Conservation (phyloP, 2,888 invertebrate genomes). For the Mimachlamys varia region DNA sequence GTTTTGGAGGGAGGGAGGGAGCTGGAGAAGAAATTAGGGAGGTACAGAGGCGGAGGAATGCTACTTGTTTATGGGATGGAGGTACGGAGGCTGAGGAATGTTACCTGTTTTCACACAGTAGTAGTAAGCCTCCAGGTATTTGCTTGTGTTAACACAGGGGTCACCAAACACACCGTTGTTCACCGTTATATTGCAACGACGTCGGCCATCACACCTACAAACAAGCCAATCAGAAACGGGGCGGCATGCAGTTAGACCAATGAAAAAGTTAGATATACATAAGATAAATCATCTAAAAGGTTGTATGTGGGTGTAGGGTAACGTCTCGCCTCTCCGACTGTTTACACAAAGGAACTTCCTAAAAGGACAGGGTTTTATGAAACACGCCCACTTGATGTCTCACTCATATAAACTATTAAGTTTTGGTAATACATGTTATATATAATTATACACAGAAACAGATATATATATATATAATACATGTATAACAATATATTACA, state of each 20-base stretch:
- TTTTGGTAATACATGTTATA: not conserved
- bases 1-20: not conserved
- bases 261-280: not conserved
- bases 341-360: not conserved
- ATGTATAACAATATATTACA: not conserved
- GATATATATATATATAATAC: not conserved
- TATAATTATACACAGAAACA: not conserved
- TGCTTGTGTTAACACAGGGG: conserved; percentile 73
- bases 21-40: no score
- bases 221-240: conserved; percentile 51
- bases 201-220: conserved; percentile 69
- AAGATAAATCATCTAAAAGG: not conserved
- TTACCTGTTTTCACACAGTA: conserved; percentile 65
- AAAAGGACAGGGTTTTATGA: not conserved
- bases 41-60: not conserved
- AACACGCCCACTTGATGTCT: not conserved
- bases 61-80: conserved; percentile 52
- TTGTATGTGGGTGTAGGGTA: not conserved
- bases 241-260: conserved; percentile 56
- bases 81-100: not conserved
- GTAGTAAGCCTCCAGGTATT: conserved; percentile 77
- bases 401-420: not conserved
- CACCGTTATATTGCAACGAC: conserved; percentile 65
- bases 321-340: not conserved
- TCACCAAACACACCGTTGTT: conserved; percentile 70